Base-by-base conservation (phyloP, 2,888 invertebrate species). In the Erebia palarica region DNA sequence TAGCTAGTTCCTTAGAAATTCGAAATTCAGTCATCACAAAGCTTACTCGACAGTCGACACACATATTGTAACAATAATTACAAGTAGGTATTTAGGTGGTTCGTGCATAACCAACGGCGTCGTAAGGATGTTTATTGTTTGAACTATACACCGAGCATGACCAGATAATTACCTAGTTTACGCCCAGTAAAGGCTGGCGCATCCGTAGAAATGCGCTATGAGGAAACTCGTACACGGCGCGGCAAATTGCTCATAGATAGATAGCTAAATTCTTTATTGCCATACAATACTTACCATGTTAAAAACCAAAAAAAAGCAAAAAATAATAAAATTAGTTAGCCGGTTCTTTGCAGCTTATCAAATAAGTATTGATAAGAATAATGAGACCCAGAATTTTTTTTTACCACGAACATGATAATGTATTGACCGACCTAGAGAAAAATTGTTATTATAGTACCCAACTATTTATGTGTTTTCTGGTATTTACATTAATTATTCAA, bases 171-270 rank as follows among this genome's bases (percentile, higher is more conserved):
- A 69, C 71, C 66, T 59, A 44, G 53, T 73, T 57, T 69, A 47
- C 66, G 57, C 36, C 16, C 36, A 51, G 44, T 53, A 51, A 64
- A 65, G 51, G 49, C 55, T 59, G 63, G 51, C 21, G 73, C 71
- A 73, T 60, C 73, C 73, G 42, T 73, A 73, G 66, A 67, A 73
- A 69, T 69, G 69, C 65, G 36, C 47, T 61, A 49, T 49, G n/a
- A 64, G 64, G 63, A 16, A 63, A 5, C 21, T 49, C 11, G 9
- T 18, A 63, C 63, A 63, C 53, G 51, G 3, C 60, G 51, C 16
- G 16, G 16, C 44, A 5, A n/a, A 1, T 60, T 58, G 14, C 27
- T 36, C n/a, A 47, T 47, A 21, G 21, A 21, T 21, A 21, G 21
- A 21, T 27, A 3, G 3, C 2, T 27, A 3, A 27, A 27, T 4